Conservation (phyloP, 2,113 vertebrate species). For the Corythornis madagascariensis region DNA sequence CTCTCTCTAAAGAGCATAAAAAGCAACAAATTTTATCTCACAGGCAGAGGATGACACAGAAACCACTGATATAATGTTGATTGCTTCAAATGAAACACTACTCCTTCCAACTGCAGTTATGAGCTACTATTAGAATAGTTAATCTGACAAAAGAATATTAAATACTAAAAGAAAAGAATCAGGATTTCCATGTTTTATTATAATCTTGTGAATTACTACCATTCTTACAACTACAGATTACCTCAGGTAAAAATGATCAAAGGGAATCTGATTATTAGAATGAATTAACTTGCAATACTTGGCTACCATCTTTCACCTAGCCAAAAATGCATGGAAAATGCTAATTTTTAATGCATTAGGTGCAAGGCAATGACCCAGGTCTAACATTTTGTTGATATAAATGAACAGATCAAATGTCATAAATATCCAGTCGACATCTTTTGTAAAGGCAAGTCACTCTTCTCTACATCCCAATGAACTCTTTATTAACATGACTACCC, state of each 20-base stretch:
- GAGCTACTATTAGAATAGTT: not conserved
- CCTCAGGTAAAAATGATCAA: not conserved
- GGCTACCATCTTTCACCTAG: not conserved
- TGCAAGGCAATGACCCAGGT: not conserved
- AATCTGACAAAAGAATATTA: not conserved
- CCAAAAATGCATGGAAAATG: not conserved
- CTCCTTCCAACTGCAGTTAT: not conserved
- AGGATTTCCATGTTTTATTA: not conserved
- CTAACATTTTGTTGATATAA: not conserved
- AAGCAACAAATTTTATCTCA: not conserved
- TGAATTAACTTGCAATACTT: not conserved
- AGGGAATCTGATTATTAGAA: not conserved
- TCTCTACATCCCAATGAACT: not conserved
- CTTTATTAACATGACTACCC: not conserved
- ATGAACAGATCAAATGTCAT: not conserved
- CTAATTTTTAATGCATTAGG: not conserved
- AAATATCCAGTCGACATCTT: not conserved
- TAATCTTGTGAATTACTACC: not conserved
- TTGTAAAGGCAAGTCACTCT: rapidly evolving
- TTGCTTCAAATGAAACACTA: not conserved
- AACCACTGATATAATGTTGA: not conserved
- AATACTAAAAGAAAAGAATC: not conserved
- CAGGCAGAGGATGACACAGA: not conserved
- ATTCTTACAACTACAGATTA: not conserved
- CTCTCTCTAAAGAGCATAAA: not conserved